Evolutionary conservation across 2,888 invertebrate species (phyloP), one percentile per base, ranked within the genome.

Genomic region (Cheilosia grossa): DNA sequence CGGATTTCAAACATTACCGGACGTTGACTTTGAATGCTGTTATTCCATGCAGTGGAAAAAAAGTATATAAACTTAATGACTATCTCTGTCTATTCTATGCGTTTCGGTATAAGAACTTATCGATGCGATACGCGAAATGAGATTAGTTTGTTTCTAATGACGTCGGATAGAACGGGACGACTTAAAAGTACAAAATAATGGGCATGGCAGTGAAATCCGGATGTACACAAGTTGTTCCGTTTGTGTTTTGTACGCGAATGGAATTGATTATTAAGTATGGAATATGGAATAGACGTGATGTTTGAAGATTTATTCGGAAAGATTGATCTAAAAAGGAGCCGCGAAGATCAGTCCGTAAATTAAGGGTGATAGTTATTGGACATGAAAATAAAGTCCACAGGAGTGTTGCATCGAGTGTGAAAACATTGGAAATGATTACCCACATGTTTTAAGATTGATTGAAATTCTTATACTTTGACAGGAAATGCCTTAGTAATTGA

Each of bases 211-310:
- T 64, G 58, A 70, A 83, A 24, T 80, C 83, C 83, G 83, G 83
- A 83, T 83, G 80, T 83, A 58, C 67, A 61, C 73, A 56, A 27
- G 54, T 73, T 64, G 58, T 83, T 83, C 74, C 74, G 69, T 74
- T 78, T 73, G 30, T 49, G 21, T 21, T 21, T 27, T 63, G 30
- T 72, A 82, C 70, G 80, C 75, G 83, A 78, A 63, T 49, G 54
- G 54, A 78, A 78, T 78, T 69, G 10, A 54, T 51, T 59, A 59
- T 58, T 24, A 27, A 2, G 1, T 15, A 15, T 27, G 10, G 27
- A 27, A 5, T 7, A 44, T 7, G 10, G 42, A 47, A 19, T 13
- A 30, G 17, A 9, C 47, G 4, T 13, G 42, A n/a, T 17, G 19
- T 24, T 58, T 47, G 33, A 37, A 51, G 66, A 74, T 74, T 64